These are phyloP conservation scores for Catharus fuscescens DNA, from an alignment of 2,113 vertebrate species.

Conservation along the genomic window DNA sequence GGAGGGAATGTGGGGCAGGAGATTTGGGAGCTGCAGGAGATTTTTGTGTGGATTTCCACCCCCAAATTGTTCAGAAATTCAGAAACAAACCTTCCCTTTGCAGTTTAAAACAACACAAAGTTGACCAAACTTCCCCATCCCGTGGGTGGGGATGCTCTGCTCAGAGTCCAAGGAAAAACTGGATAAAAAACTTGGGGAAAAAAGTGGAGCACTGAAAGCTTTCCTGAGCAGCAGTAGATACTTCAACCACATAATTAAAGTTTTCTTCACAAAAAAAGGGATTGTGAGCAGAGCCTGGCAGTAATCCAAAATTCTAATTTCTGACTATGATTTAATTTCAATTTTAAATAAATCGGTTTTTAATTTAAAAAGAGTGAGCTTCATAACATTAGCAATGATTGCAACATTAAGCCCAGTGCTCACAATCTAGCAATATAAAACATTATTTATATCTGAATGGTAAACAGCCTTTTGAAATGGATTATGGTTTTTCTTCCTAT, in stretches of 20 bases:
- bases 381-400: slow-evolving; percentile 88
- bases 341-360: slow-evolving; percentile 99
- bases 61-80: neutral
- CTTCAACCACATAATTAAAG: slow-evolving; percentile 88
- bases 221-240: slow-evolving; percentile 72
- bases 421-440: slow-evolving; percentile 90
- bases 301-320: slow-evolving; percentile 97
- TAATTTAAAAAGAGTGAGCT: slow-evolving; percentile 98
- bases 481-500: slow-evolving; percentile 86
- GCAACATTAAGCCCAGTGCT: slow-evolving; percentile 90
- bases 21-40: neutral
- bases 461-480: slow-evolving; percentile 92
- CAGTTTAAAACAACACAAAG: neutral
- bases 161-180: neutral
- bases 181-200: slow-evolving; percentile 38
- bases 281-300: slow-evolving; percentile 86
- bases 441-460: slow-evolving; percentile 88
- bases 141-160: rapidly evolving
- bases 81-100: neutral
- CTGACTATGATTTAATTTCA: slow-evolving; percentile 98
- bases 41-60: neutral
- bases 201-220: slow-evolving; percentile 49
- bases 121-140: neutral
- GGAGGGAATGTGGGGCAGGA: neutral
- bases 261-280: slow-evolving; percentile 83